phyloP scores from a whole-genome alignment of 2,113 vertebrate genomes.

The Heliornis fulica region DNA sequence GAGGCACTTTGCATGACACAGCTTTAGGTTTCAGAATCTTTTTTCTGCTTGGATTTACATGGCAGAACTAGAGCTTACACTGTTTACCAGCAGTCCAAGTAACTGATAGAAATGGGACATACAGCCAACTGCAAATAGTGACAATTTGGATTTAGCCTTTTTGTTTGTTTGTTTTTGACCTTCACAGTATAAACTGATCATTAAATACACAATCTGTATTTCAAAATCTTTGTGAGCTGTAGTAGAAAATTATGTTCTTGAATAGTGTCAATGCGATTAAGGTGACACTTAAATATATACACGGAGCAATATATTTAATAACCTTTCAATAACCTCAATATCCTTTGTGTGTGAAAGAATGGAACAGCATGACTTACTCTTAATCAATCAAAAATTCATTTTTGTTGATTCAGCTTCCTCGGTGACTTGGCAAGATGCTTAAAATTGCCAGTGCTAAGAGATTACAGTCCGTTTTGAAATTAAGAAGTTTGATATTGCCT shows the following conservation, averaged over 20 bases:
- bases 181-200: constrained; percentile 4
- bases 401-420: constrained; percentile 59
- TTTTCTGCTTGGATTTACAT: background rate
- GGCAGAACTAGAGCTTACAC: background rate
- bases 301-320: constrained; percentile 45
- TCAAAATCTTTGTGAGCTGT: background rate
- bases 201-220: background rate
- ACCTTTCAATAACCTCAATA: constrained; percentile 53
- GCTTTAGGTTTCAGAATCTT: background rate
- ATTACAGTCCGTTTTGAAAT: constrained; percentile 7
- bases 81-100: background rate
- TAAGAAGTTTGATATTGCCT: background rate
- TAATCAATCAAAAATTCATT: constrained; percentile 69
- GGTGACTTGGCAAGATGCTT: constrained; percentile 28
- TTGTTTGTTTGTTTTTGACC: background rate
- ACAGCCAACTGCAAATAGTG: background rate
- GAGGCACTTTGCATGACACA: background rate
- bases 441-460: constrained; percentile 18
- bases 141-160: background rate
- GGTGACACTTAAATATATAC: constrained; percentile 1
- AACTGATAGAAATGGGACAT: background rate
- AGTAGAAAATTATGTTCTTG: constrained; percentile 6
- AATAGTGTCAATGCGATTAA: background rate
- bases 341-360: constrained; percentile 41
- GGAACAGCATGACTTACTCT: background rate